Base-by-base conservation (phyloP, 2,797 vertebrate genomes). In the Denticeps clupeoides region DNA sequence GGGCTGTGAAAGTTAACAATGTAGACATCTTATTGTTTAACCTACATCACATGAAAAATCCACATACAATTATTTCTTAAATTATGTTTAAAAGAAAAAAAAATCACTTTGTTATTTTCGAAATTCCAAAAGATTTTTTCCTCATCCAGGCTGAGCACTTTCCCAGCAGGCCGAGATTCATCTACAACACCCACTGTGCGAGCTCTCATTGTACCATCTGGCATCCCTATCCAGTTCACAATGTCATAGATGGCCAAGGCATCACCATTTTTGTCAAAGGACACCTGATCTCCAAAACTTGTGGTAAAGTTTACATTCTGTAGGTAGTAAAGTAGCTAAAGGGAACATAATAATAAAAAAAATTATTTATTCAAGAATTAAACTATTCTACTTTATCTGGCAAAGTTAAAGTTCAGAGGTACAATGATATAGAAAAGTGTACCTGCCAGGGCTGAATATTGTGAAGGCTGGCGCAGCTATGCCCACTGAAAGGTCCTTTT, bases 391-490 rank as follows among this genome's bases (percentile, higher is more conserved):
- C 2, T 25, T 19, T 19, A 19, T 24, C 4, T 13, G n/a, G 4
- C 1, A 3, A 12, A 31, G 31, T 12, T 4, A 31, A 31, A 45
- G n/a, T 9, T n/a, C 31, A 3, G 13, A 7, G 29, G 4, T 29
- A 35, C 19, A 15, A 7, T 37, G 75, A 75, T 4, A 35, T 15
- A 31, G 15, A 1, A 4, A 18, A 18, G 7, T 13, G 9, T 23
- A 83, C 81, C 79, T 83, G 78, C 81, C 78, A 81, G 15, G 76
- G 72, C 41, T 79, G 65, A 32, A 80, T 12, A 16, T 11, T 62
- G 7, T 63, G 56, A 23, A 76, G 51, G 41, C 25, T 53, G 1
- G 67, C 71, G 71, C 80, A 82, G 57, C 65, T 66, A 22, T 65
- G 7, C 4, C 51, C 59, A 5, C 5, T 48, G 53, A 79, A 78